Conservation (phyloP, 2,113 vertebrate species). For the Larimichthys polyactis region DNA sequence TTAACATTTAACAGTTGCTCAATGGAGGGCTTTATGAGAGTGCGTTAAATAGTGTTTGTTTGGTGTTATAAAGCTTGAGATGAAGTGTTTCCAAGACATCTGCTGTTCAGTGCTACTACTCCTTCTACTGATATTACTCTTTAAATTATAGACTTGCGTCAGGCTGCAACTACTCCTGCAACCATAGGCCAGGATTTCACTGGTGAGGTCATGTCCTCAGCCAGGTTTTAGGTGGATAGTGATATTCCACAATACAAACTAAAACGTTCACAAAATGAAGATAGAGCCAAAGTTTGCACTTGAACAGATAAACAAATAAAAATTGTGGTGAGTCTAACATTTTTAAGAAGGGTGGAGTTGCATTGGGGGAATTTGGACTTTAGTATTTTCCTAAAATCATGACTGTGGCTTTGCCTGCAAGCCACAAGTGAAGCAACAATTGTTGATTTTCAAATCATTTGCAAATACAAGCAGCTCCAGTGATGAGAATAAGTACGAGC, state of each 20-base stretch:
- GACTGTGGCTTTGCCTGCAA: background rate
- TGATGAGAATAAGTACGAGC: too few species aligned
- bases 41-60: background rate
- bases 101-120: background rate
- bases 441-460: background rate
- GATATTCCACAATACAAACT: too few species aligned
- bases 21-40: background rate
- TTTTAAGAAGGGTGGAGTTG: background rate
- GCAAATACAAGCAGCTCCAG: background rate
- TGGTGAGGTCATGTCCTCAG: background rate
- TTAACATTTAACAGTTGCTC: too few species aligned
- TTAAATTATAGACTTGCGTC: too few species aligned
- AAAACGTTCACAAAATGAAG: too few species aligned
- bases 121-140: background rate
- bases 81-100: slow-evolving; percentile 1
- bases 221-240: background rate
- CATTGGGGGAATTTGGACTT: background rate
- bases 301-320: background rate
- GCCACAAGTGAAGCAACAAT: background rate
- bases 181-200: background rate
- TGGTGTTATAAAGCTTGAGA: background rate
- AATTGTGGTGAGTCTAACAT: background rate
- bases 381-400: background rate
- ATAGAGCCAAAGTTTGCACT: background rate
- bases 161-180: background rate